These are phyloP conservation scores for Microtus ochrogaster DNA, from an alignment of 2,113 vertebrate species.

Conservation along the genomic window DNA sequence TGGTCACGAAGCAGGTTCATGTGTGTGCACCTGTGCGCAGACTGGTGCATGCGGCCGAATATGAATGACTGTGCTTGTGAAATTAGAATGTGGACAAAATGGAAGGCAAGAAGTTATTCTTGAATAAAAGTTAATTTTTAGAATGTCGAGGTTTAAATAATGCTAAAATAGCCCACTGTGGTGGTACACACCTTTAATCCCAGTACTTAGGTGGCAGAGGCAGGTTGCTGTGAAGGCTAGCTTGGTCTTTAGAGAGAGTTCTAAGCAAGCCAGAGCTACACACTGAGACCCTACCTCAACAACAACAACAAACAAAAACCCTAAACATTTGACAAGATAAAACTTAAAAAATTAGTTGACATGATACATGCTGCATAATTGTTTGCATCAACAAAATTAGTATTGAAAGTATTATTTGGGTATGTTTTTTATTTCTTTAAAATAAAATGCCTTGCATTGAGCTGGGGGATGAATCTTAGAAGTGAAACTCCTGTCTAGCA, in stretches of 20 bases:
- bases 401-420: neutral
- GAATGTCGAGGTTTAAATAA: neutral
- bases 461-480: too few relatives aligned
- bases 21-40: fast-evolving
- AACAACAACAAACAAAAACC: neutral
- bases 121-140: neutral
- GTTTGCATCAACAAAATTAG: neutral
- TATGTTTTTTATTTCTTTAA: neutral
- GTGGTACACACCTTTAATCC: neutral
- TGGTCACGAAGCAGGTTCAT: fast-evolving
- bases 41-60: neutral
- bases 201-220: neutral
- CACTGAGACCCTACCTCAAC: neutral
- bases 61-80: neutral
- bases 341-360: neutral
- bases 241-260: neutral
- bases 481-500: too few relatives aligned
- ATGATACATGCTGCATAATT: fast-evolving
- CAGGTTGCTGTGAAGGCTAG: neutral
- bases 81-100: neutral
- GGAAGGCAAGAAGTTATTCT: neutral
- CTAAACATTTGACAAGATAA: neutral
- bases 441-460: neutral
- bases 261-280: neutral
- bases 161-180: neutral